Base-by-base conservation (phyloP, 1,140 invertebrate genomes). In the Nasonia longicornis region DNA sequence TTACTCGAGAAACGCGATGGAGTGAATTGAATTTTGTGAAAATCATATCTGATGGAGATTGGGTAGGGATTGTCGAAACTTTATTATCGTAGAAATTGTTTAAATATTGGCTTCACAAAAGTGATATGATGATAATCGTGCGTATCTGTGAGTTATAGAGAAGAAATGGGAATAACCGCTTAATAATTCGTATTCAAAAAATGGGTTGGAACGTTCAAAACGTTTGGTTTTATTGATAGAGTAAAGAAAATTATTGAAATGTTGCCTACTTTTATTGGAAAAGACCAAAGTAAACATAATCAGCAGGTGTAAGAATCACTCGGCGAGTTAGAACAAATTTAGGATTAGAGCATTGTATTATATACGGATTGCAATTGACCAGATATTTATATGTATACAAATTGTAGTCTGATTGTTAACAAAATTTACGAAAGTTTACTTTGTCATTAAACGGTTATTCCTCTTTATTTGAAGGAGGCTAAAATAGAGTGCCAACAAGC, bases 1-100 rank as follows among this genome's bases (percentile, higher is more conserved):
- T 83, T 89, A 90, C 69, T 48, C 76, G 16, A 48, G 73, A 12
- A 45, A 67, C 29, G 14, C 29, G 1, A 42, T 82, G 42, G 76
- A 82, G 63, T 82, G 58, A 82, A 14, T 38, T 3, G 38, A 31
- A 58, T 8, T 48, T 58, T 58, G 20, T 58, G 4, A 58, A 58
- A 20, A 6, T 2, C 52, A 58, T 58, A 58, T 58, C 52, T 26
- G 22, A 22, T 58, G 6, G 52, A 58, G 3, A 58, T 3, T 6
- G 0, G 0, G 16, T 58, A n/a, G 52, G 52, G 66, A 69, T 69
- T 7, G 26, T 69, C 26, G 8, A 58, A 16, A 10, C 16, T 12
- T 52, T 52, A 52, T 52, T 52, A 52, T 52, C 16, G 3, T 52
- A 52, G 48, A 52, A 1, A 52, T 52, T 16, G 0, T 52, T 52